These are phyloP conservation scores for Acheta domesticus DNA, from an alignment of 2,888 invertebrate species.

Conservation along the genomic window DNA sequence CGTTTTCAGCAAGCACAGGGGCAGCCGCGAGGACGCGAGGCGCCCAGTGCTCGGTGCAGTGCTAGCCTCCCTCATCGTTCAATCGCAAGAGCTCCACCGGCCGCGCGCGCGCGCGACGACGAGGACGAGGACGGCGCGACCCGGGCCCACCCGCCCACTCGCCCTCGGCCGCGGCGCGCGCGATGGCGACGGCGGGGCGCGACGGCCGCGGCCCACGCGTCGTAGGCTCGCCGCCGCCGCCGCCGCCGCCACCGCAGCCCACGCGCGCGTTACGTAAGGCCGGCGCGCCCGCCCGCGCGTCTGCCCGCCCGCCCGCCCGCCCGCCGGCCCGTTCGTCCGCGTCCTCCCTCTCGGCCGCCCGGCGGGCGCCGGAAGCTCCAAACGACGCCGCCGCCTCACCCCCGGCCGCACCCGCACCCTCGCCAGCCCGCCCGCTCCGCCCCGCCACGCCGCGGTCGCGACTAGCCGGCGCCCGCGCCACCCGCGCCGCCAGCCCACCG, in stretches of 20 bases:
- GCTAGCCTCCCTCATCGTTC: too few relatives aligned
- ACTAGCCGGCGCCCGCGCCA: too few relatives aligned
- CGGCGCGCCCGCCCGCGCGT: not conserved
- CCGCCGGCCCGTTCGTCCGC: not conserved
- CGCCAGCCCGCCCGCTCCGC: too few relatives aligned
- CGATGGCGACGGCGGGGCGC: not conserved
- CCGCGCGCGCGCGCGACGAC: not conserved
- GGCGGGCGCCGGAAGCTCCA: not conserved
- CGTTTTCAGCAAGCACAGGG: too few relatives aligned
- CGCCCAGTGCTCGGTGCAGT: too few relatives aligned
- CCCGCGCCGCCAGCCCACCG: too few relatives aligned
- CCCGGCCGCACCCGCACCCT: not conserved
- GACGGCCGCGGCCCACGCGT: not conserved
- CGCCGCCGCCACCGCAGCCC: not conserved
- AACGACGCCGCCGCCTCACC: not conserved
- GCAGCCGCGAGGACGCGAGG: too few relatives aligned
- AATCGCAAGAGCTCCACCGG: too few relatives aligned
- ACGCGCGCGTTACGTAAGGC: constrained; percentile 18
- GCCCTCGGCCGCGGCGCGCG: not conserved
- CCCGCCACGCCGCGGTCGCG: too few relatives aligned
- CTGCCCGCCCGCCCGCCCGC: not conserved
- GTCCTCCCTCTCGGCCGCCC: not conserved
- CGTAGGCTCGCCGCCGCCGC: not conserved
- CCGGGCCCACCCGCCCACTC: not conserved
- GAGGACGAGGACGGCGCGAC: not conserved